These are phyloP conservation scores for Drosophila sproati DNA, from an alignment of 1,140 invertebrate genomes.

Conservation along the genomic window DNA sequence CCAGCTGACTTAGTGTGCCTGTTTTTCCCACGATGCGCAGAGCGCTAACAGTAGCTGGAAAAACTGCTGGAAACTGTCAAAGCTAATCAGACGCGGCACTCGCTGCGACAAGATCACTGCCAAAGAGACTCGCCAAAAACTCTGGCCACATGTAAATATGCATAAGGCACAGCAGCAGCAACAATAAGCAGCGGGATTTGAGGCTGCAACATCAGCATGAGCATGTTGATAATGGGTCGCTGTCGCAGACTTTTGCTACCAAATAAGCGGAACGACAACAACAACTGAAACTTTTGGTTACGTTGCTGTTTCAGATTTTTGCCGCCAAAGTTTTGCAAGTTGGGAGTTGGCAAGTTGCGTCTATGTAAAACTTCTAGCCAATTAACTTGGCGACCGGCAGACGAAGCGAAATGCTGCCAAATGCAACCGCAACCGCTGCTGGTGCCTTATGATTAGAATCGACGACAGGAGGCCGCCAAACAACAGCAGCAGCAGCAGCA, in stretches of 20 bases:
- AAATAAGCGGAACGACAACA: conserved; percentile 60
- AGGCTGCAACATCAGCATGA: conserved; percentile 36
- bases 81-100: conserved; percentile 73
- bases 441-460: conserved; percentile 82
- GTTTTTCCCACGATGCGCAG: conserved; percentile 47
- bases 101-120: conserved; percentile 74
- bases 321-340: conserved; percentile 58
- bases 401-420: conserved; percentile 22
- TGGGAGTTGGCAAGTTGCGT: conserved; percentile 43
- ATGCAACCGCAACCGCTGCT: conserved; percentile 44
- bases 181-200: conserved; percentile 57
- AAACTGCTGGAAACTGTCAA: conserved; percentile 70
- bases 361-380: conserved; percentile 82
- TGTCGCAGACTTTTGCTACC: conserved; percentile 42
- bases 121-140: conserved; percentile 33
- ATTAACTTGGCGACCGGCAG: conserved; percentile 68
- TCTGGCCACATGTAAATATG: conserved; percentile 65
- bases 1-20: not conserved
- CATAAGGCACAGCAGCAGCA: conserved; percentile 47
- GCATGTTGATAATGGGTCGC: conserved; percentile 63
- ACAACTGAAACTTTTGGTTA: conserved; percentile 25
- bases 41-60: conserved; percentile 62
- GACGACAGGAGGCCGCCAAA: conserved; percentile 71
- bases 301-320: conserved; percentile 51
- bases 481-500: conserved; percentile 44